These are phyloP conservation scores for Hylyphantes graminicola DNA, from an alignment of 1,140 invertebrate species.

Conservation along the genomic window DNA sequence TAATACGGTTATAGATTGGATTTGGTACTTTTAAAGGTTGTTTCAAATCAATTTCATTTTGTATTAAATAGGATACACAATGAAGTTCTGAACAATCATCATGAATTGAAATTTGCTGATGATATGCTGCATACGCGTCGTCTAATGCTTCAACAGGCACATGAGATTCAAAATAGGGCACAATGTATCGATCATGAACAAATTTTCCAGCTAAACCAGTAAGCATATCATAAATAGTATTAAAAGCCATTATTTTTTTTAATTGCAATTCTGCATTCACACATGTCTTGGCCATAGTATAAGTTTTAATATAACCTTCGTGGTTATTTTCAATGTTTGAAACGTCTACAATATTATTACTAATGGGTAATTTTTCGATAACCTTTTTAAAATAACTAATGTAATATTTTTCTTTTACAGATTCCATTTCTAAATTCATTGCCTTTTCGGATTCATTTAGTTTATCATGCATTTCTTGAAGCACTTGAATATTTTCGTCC, in stretches of 20 bases:
- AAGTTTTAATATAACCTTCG: conserved; percentile 6
- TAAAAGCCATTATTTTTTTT: conserved; percentile 13
- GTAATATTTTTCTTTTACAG: neutral
- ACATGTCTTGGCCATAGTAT: neutral
- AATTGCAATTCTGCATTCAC: conserved; percentile 17
- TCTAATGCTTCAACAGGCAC: neutral
- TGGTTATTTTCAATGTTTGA: neutral
- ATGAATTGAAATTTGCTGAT: neutral
- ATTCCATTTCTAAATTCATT: conserved; percentile 5
- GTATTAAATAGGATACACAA: conserved; percentile 14
- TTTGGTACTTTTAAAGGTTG: conserved; percentile 3
- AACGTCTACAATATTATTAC: neutral
- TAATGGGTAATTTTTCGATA: neutral
- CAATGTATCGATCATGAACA: neutral
- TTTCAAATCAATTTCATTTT: conserved; percentile 32
- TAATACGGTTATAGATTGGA: conserved; percentile 22
- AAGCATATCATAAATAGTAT: conserved; percentile 29
- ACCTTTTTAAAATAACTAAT: conserved; percentile 20
- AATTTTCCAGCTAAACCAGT: neutral
- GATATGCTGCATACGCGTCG: neutral
- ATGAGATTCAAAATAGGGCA: neutral
- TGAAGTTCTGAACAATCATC: conserved; percentile 13
- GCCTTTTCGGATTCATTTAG: neutral
- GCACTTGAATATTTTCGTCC: neutral
- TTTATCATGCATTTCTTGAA: conserved; percentile 17